phyloP scores from a whole-genome alignment of 2,113 vertebrate species.

The Engystomops pustulosus region DNA sequence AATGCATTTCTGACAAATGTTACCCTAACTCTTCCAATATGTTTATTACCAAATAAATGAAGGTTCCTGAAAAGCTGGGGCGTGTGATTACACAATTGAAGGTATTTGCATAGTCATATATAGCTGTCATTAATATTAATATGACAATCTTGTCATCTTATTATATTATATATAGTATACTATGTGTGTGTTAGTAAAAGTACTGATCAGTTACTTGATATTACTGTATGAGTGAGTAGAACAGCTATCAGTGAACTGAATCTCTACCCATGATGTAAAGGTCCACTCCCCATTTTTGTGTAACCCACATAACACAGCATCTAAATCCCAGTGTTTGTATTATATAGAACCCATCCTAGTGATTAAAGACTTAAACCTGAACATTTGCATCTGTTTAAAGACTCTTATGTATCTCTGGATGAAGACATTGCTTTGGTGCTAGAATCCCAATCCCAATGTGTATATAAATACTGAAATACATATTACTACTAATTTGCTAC shows the following conservation, averaged over 20 bases:
- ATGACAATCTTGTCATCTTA: neutral
- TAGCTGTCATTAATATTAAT: neutral
- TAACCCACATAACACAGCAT: slow-evolving; percentile 9
- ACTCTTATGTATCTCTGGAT: neutral
- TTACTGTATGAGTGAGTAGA: neutral
- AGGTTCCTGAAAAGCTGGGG: neutral
- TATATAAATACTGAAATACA: neutral
- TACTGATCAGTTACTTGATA: too few relatives aligned
- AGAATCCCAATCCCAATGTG: too few relatives aligned
- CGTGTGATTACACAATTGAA: neutral
- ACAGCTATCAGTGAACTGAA: neutral
- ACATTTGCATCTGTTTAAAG: slow-evolving; percentile 24
- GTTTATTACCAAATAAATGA: neutral
- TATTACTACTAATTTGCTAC: too few relatives aligned
- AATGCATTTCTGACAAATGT: neutral
- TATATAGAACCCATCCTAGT: slow-evolving; percentile 2
- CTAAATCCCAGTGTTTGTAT: slow-evolving; percentile 21
- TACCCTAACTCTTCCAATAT: neutral
- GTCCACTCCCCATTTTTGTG: neutral
- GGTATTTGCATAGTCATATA: neutral
- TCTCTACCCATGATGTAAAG: slow-evolving; percentile 36
- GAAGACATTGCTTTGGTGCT: neutral
- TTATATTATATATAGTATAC: neutral
- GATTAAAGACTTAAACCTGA: slow-evolving; percentile 20
- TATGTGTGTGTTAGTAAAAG: too few relatives aligned